phyloP scores from a whole-genome alignment of 2,797 vertebrate species.

The Limosa lapponica region DNA sequence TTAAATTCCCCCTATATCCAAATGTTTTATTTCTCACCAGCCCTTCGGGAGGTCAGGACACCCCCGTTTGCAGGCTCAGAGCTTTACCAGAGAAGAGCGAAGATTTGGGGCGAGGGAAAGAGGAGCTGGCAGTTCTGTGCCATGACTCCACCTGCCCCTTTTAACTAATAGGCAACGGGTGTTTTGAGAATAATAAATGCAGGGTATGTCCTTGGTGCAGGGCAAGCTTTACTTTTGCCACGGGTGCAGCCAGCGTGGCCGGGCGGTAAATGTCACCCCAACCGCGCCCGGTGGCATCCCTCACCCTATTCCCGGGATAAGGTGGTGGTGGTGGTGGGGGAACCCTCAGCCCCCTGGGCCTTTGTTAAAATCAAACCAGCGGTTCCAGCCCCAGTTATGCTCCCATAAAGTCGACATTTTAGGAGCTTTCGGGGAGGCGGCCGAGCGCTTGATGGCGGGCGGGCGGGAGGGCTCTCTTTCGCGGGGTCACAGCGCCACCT shows the following conservation, averaged over 20 bases:
- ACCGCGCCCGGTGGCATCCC: background rate
- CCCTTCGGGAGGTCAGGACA: background rate
- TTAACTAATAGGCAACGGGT: background rate
- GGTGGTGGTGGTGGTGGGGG: too few species aligned
- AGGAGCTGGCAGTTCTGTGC: background rate
- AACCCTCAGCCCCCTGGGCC: background rate
- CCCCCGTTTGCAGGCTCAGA: background rate
- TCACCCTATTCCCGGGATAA: background rate
- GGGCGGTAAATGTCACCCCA: background rate
- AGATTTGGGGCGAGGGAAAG: background rate
- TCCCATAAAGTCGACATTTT: conserved; percentile 80
- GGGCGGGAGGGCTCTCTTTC: conserved; percentile 6
- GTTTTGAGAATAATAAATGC: background rate
- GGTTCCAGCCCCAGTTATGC: background rate
- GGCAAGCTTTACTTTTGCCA: background rate
- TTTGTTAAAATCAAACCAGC: background rate
- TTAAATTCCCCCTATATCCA: background rate
- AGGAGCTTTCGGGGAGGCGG: conserved; percentile 54
- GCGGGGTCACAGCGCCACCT: conserved; percentile 87
- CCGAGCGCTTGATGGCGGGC: conserved; percentile 74
- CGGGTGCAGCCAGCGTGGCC: background rate
- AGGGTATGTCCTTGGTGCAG: background rate
- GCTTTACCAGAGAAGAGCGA: background rate
- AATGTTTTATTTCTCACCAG: background rate
- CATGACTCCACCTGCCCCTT: background rate